Base-by-base conservation (phyloP, 2,888 invertebrate species). In the Acanthacorydalis orientalis region DNA sequence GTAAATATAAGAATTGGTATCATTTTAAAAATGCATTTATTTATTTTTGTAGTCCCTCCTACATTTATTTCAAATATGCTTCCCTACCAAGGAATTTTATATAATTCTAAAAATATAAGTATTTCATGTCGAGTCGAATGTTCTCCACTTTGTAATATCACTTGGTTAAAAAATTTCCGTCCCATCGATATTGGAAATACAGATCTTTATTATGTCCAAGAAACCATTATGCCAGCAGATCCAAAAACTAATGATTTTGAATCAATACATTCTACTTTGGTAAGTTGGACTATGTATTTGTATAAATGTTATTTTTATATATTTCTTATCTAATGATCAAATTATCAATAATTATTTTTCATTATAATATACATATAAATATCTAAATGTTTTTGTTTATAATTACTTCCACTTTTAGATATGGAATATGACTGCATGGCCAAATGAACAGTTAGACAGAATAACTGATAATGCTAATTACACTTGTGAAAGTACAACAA, bases 111-210 rank as follows among this genome's bases (percentile, higher is more conserved):
- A 46, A 68, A 74, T 55, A 73, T 78, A 48, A 75, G 73, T 48
- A 70, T 92, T 12, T 83, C 83, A 1, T 92, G 91, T 63, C 80
- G 87, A 52, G 86, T 92, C 47, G 92, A 92, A 61, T 92, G 91
- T 60, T 84, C 82, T 9, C 92, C 92, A 0, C 72, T 81, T 34
- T 92, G 92, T 67, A 76, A 79, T 53, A 82, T 92, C 48, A 73
- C 80, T 23, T 92, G 92, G 92, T 73, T 80, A 54, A 88, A 86
- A 60, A 82, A 88, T 59, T 83, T 80, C 3, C 68, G 73, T 31
- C 73, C 75, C 9, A 78, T 91, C 53, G 75, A 81, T 54, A 63
- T 65, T 48, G 56, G 58, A 40, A 68, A 70, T 9, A 73, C 73
- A 42, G 72, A 72, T 48, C 69, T 75, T 37, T 89, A 87, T 67